phyloP scores from a whole-genome alignment of 2,113 vertebrate species.

The Coryphaenoides rupestris region DNA sequence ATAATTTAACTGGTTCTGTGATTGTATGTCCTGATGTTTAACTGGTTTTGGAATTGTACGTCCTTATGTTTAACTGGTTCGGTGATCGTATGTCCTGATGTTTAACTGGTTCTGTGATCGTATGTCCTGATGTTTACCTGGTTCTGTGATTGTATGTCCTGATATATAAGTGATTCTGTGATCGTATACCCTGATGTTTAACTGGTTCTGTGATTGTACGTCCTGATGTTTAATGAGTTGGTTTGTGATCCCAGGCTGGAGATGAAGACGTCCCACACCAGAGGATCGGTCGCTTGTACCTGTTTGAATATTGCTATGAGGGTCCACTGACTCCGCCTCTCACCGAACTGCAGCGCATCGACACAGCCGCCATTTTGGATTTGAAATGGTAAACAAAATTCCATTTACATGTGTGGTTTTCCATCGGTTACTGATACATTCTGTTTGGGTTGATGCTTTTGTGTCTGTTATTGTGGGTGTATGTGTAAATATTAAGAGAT shows the following conservation, averaged over 20 bases:
- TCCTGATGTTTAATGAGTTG: not conserved
- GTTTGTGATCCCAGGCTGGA: slow-evolving; percentile 49
- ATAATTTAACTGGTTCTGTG: too few species aligned
- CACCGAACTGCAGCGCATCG: slow-evolving; percentile 79
- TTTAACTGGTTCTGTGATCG: too few species aligned
- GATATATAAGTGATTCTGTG: not conserved
- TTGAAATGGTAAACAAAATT: slow-evolving; percentile 82
- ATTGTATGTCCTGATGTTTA: not conserved
- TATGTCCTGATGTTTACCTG: not conserved
- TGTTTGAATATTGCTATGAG: slow-evolving; percentile 77
- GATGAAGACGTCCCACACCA: slow-evolving; percentile 55
- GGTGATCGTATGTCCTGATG: not conserved
- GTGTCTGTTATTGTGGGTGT: too few species aligned
- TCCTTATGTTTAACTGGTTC: not conserved
- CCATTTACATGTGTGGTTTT: not conserved
- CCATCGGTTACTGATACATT: not conserved
- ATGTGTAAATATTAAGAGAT: too few species aligned
- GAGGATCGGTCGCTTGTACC: slow-evolving; percentile 83
- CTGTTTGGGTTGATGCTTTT: not conserved
- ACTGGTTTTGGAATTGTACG: not conserved
- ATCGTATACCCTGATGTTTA: not conserved
- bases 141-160: not conserved
- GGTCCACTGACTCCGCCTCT: slow-evolving; percentile 65
- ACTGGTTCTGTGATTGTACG: not conserved
- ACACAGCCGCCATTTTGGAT: slow-evolving; percentile 84